A percentile compares a stretch with the other conserved stretches of the same genome.
Evolutionary conservation across 2,113 vertebrate genomes (phyloP).

Genomic region (Tretioscincus oriximinensis): DNA sequence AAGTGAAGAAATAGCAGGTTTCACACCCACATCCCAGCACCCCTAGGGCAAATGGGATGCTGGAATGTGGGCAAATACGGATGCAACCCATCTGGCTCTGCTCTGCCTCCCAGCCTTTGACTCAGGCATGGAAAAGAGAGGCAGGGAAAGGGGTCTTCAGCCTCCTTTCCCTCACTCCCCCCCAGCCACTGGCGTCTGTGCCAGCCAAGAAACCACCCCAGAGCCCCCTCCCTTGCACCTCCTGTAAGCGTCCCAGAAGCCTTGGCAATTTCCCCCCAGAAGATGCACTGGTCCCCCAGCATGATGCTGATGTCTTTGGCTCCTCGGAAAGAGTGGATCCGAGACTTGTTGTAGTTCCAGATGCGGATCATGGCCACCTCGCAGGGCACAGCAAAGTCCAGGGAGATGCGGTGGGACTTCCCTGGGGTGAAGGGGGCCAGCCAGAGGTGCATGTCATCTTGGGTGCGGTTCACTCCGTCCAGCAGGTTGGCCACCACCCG

Average conservation of each 20-base stretch:
- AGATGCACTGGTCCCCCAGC: slow-evolving; percentile 85
- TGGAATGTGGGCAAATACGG: not conserved
- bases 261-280: slow-evolving; percentile 96
- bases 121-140: not conserved
- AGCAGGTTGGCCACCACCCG: slow-evolving; percentile 84
- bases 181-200: no score
- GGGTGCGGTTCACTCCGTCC: slow-evolving; percentile 89
- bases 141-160: not conserved
- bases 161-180: not conserved
- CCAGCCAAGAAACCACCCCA: not conserved
- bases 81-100: not conserved
- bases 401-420: slow-evolving; percentile 77
- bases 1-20: no score
- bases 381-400: slow-evolving; percentile 81
- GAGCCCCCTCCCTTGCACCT: slow-evolving; percentile 72
- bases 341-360: slow-evolving; percentile 99
- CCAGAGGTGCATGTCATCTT: slow-evolving; percentile 99
- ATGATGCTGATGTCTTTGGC: slow-evolving; percentile 87
- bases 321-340: slow-evolving; percentile 94
- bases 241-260: slow-evolving; percentile 89
- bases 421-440: slow-evolving; percentile 90
- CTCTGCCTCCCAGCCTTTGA: not conserved
- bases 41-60: no score
- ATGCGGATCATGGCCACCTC: slow-evolving; percentile 93
- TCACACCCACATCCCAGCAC: no score